Base-by-base conservation (phyloP, 2,113 vertebrate genomes). In the Agapornis roseicollis region DNA sequence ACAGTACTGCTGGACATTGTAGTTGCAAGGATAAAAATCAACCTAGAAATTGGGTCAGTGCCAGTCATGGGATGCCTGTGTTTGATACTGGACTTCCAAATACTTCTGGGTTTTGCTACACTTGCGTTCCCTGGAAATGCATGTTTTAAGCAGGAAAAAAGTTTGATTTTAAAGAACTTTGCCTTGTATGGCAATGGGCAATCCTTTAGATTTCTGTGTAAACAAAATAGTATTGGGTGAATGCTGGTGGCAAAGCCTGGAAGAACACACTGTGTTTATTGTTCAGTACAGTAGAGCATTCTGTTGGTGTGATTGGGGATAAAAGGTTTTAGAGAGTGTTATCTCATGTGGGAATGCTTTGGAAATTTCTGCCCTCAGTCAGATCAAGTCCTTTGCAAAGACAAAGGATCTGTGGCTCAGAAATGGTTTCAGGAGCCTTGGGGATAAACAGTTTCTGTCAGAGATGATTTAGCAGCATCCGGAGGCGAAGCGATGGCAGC, bases 381-480 rank as follows among this genome's bases (percentile, higher is more conserved):
- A 89, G 83, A 80, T 64, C 71, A 90, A 83, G 52, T 46, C 46
- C 47, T 85, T 86, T 74, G 47, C 55, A 64, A 85, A 91, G 58
- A 72, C 46, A 65, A 80, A 81, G 61, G 58, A 76, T 88, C 47
- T 90, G 60, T 77, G 71, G 35, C 65, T 83, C 55, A 72, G 46
- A 90, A 92, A 91, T 80, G 20, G 86, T 96, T 96, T 66, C 41
- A 64, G 55, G 69, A 95, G 69, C 89, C 73, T 87, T 79, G 80
- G 56, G 86, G 80, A 79, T 86, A 88, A 93, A 78, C 0, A 0
- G 6, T 84, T 94, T 86, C 76, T 88, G 76, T 90, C 92, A 92
- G 80, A 78, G 69, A 93, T 89, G 69, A 90, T 95, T 95, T 96
- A 95, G 61, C 47, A 90, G 65, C 44, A 90, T 84, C 93, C 4